Percentiles rank a stretch among this genome's conserved stretches.
Conservation (phyloP, 2,888 invertebrate species). For the Enchytraeus crypticus region DNA sequence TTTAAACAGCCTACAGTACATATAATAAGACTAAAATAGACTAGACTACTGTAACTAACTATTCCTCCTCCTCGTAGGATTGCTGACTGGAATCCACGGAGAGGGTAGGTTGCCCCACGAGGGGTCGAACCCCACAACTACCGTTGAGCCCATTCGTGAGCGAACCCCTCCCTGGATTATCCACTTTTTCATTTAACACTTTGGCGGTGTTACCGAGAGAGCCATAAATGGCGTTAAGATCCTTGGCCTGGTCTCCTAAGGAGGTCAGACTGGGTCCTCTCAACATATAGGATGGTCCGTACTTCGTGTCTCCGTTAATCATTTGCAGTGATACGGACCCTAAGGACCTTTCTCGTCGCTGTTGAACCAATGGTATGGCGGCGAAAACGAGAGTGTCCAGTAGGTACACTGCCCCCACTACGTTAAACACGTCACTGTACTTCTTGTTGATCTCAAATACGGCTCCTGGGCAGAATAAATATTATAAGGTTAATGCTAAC, state of each 20-base stretch:
- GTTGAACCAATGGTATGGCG: slow-evolving; percentile 24
- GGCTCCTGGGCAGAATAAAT: slow-evolving; percentile 23
- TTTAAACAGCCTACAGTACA: no score
- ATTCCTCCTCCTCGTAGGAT: no score
- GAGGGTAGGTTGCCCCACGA: no score
- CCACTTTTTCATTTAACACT: no score
- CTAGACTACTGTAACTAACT: no score
- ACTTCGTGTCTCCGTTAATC: slow-evolving; percentile 7
- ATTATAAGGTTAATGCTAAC: neutral
- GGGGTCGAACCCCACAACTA: no score
- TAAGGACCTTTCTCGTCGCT: slow-evolving; percentile 1
- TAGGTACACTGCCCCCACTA: slow-evolving; percentile 30
- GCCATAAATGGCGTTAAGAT: neutral
- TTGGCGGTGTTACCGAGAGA: no score
- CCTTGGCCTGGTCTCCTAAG: neutral
- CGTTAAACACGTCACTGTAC: slow-evolving; percentile 33
- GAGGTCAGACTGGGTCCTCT: slow-evolving; percentile 8
- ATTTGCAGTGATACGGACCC: neutral
- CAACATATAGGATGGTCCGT: slow-evolving; percentile 12
- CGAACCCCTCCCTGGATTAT: no score
- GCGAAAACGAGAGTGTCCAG: slow-evolving; percentile 28
- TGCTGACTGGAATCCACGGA: no score
- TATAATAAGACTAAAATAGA: no score
- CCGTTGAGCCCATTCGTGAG: no score
- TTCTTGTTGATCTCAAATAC: slow-evolving; percentile 29